Conservation (phyloP, 2,797 vertebrate genomes). For the Fistularia tabacaria region DNA sequence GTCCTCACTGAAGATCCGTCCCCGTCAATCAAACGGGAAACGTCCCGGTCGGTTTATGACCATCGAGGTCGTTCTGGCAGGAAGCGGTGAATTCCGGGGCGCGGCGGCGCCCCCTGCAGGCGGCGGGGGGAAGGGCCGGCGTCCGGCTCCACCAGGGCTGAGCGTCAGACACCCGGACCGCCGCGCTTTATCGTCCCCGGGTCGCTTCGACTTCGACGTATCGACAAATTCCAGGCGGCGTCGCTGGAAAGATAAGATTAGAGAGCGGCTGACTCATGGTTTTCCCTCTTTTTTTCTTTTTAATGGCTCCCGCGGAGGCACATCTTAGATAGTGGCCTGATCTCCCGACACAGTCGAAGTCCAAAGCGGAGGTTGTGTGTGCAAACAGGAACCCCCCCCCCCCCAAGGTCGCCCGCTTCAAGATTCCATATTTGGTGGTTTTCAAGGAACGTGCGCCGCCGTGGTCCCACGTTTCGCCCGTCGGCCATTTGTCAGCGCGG, state of each 20-base stretch:
- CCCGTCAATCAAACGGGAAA: too few relatives aligned
- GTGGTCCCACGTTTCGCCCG: conserved; percentile 3
- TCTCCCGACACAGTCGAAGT: conserved; percentile 69
- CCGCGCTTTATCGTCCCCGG: neutral
- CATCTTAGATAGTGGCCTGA: conserved; percentile 62
- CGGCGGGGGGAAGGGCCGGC: too few relatives aligned
- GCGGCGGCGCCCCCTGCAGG: too few relatives aligned
- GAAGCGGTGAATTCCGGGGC: too few relatives aligned
- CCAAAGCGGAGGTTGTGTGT: conserved; percentile 62
- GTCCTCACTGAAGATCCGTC: too few relatives aligned
- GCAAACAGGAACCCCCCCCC: conserved; percentile 56
- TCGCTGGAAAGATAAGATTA: conserved; percentile 54
- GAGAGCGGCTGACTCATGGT: conserved; percentile 41
- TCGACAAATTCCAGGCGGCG: conserved; percentile 10
- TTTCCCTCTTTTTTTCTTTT: conserved; percentile 42
- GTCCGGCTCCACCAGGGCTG: too few relatives aligned
- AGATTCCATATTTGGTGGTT: conserved; percentile 75
- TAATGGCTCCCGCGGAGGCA: conserved; percentile 45
- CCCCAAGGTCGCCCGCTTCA: conserved; percentile 36
- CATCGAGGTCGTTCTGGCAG: too few relatives aligned
- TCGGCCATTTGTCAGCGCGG: conserved; percentile 28
- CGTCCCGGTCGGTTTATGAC: too few relatives aligned
- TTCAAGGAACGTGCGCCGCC: conserved; percentile 31
- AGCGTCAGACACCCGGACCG: too few relatives aligned
- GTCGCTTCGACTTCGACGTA: conserved; percentile 20